Conservation (phyloP, 2,797 vertebrate species). For the Peromyscus nudipes region DNA sequence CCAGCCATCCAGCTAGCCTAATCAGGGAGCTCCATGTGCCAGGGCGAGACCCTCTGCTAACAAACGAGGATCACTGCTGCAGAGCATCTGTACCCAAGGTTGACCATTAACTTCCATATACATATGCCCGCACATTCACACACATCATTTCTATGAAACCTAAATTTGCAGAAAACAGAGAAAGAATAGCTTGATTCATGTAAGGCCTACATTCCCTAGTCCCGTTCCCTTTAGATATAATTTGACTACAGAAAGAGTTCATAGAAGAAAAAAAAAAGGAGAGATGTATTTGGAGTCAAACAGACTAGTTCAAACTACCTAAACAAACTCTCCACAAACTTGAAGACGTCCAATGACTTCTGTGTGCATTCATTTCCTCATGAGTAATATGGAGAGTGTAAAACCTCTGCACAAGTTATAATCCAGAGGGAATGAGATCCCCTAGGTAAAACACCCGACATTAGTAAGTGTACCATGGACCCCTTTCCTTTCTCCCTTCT, state of each 20-base stretch:
- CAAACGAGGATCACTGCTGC: neutral
- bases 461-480: neutral
- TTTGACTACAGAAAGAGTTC: neutral
- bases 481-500: neutral
- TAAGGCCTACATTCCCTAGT: neutral
- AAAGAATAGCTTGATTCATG: neutral
- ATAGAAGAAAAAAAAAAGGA: neutral
- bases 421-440: neutral
- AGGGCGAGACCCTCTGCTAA: no score
- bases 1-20: neutral
- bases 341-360: neutral
- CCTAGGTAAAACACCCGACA: neutral
- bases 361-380: neutral
- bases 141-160: constrained; percentile 11
- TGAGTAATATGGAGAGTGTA: neutral
- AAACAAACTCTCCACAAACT: neutral
- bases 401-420: neutral
- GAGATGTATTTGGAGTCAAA: neutral
- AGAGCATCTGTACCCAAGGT: neutral
- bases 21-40: no score
- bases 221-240: neutral
- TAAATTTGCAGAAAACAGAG: constrained; percentile 28
- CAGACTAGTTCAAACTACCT: neutral
- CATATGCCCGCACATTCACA: neutral
- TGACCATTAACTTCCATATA: neutral